Conservation (phyloP, 1,140 invertebrate species). For the Paraescarpia echinospica region DNA sequence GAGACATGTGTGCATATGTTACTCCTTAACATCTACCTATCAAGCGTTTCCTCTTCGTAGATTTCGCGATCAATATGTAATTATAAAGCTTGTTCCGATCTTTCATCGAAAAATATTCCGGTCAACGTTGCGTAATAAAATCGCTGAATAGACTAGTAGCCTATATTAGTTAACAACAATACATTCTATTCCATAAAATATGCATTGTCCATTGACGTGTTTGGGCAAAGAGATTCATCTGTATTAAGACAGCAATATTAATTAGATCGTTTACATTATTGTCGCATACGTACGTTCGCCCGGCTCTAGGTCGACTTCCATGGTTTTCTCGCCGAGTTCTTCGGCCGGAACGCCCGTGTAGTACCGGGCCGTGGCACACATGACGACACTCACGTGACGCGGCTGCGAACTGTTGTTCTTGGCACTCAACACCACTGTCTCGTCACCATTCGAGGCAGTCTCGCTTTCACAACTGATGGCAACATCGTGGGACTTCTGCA, state of each 20-base stretch:
- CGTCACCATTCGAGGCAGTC: neutral
- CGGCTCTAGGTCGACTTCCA: neutral
- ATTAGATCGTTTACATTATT: no score
- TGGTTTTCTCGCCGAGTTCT: neutral
- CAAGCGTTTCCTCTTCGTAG: neutral
- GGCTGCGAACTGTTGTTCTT: neutral
- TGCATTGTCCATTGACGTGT: no score
- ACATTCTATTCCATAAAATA: neutral
- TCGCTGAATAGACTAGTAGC: no score
- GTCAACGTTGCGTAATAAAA: no score
- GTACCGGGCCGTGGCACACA: constrained; percentile 16
- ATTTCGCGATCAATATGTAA: constrained; percentile 12
- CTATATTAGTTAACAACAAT: no score
- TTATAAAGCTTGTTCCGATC: no score
- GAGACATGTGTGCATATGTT: neutral
- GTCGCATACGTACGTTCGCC: constrained; percentile 1
- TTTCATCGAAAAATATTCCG: no score
- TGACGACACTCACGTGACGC: neutral
- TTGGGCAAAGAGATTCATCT: no score
- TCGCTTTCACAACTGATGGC: neutral
- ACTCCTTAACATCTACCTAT: neutral
- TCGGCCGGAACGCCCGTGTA: constrained; percentile 20
- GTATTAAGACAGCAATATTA: no score
- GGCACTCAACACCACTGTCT: neutral
- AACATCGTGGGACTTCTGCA: constrained; percentile 14